Conservation (phyloP, 2,113 vertebrate genomes). For the Heliornis fulica region DNA sequence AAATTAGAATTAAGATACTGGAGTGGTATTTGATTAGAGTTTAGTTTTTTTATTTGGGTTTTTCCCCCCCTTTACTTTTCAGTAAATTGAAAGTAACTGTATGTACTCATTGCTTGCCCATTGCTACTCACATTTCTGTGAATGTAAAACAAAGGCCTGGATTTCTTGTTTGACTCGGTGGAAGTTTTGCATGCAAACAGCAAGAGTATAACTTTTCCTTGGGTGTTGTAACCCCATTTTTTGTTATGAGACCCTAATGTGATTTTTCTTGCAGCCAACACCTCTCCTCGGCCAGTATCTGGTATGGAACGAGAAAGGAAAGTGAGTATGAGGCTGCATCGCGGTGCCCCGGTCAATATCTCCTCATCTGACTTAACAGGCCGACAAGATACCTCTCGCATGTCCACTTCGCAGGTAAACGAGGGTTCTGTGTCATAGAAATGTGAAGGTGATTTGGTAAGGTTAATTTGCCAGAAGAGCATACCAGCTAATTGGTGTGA, state of each 20-base stretch:
- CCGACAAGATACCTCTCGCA: slow-evolving; percentile 92
- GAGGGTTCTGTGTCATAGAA: not conserved
- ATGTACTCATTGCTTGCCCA: accelerated
- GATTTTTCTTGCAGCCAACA: slow-evolving; percentile 77
- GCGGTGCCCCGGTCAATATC: slow-evolving; percentile 89
- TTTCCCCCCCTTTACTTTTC: not conserved
- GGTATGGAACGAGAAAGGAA: slow-evolving; percentile 92
- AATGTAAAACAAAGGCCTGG: not conserved
- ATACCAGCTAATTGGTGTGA: not conserved
- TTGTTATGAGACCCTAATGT: not conserved
- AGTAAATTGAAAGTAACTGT: not conserved
- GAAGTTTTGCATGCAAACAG: not conserved
- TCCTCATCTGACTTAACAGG: slow-evolving; percentile 93
- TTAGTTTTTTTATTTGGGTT: not conserved
- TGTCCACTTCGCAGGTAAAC: slow-evolving; percentile 96
- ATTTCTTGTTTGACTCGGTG: not conserved
- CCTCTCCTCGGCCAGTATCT: slow-evolving; percentile 87
- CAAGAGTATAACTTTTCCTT: not conserved
- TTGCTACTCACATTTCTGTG: not conserved
- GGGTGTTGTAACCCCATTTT: not conserved
- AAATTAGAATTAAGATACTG: not conserved
- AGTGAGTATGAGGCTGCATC: slow-evolving; percentile 95
- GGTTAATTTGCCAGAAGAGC: not conserved
- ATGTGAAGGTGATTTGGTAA: not conserved
- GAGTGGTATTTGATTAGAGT: not conserved